Evolutionary conservation across 2,113 vertebrate genomes (phyloP).

Genomic region (Recurvirostra avosetta): DNA sequence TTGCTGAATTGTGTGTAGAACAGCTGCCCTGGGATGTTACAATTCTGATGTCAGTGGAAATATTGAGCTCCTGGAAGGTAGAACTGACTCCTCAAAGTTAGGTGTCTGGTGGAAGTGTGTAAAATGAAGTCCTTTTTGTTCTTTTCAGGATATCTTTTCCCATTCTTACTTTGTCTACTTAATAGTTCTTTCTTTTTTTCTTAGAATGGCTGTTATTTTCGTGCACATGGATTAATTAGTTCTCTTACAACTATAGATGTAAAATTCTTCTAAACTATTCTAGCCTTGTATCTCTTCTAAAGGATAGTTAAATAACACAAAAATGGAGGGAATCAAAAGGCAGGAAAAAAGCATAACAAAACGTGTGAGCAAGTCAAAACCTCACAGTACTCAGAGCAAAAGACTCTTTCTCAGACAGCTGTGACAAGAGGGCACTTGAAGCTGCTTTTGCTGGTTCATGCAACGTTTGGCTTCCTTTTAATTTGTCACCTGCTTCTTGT

Average conservation of each 20-base stretch:
- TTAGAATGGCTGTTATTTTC: background rate
- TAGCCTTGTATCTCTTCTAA: background rate
- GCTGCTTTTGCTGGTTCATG: background rate
- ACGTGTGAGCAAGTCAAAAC: background rate
- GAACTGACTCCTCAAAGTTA: background rate
- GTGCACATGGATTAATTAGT: background rate
- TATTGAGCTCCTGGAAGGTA: too few relatives aligned
- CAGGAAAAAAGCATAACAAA: background rate
- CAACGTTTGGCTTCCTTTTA: background rate
- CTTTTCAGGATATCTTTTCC: background rate
- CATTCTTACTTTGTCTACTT: background rate
- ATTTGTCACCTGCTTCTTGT: background rate
- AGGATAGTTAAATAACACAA: background rate
- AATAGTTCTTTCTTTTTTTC: background rate
- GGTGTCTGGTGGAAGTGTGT: background rate
- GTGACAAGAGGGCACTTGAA: background rate
- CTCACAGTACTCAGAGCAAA: background rate
- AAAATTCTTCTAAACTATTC: background rate
- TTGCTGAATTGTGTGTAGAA: too few relatives aligned
- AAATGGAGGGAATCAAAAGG: background rate
- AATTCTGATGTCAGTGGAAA: too few relatives aligned
- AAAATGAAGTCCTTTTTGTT: background rate
- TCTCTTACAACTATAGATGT: background rate
- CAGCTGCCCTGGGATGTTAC: too few relatives aligned
- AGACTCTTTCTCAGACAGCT: background rate